Evolutionary conservation across 2,797 vertebrate genomes (phyloP).

Genomic region (Netta rufina): DNA sequence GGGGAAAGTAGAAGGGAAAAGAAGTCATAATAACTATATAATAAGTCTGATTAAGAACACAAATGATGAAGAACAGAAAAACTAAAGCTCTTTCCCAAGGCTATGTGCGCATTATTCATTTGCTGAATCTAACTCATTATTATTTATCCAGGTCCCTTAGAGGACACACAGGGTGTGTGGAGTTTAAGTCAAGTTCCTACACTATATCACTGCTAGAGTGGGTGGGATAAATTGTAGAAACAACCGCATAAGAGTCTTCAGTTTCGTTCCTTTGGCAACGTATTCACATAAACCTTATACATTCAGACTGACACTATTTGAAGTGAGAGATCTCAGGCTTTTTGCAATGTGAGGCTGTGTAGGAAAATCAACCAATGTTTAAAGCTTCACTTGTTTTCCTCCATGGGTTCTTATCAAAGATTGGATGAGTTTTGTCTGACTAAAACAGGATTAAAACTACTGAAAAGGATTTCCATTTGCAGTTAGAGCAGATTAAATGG

Average conservation of each 20-base stretch:
- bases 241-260: background rate
- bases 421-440: background rate
- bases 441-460: background rate
- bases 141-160: background rate
- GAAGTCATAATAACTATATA: background rate
- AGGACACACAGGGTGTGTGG: background rate
- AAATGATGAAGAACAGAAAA: slow-evolving; percentile 8
- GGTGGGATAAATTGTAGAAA: background rate
- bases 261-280: background rate
- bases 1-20: background rate
- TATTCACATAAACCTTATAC: background rate
- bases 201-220: background rate
- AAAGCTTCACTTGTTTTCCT: background rate
- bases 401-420: background rate
- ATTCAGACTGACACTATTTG: background rate
- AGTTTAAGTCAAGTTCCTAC: background rate
- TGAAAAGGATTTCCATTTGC: background rate
- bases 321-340: background rate
- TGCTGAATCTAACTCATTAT: background rate
- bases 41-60: background rate
- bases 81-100: background rate
- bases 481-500: background rate
- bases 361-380: background rate
- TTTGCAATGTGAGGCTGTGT: background rate
- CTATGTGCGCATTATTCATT: background rate